Evolutionary conservation across 2,888 invertebrate genomes (phyloP), one percentile per base, ranked within the genome.

Genomic region (Gymnosoma rotundatum): DNA sequence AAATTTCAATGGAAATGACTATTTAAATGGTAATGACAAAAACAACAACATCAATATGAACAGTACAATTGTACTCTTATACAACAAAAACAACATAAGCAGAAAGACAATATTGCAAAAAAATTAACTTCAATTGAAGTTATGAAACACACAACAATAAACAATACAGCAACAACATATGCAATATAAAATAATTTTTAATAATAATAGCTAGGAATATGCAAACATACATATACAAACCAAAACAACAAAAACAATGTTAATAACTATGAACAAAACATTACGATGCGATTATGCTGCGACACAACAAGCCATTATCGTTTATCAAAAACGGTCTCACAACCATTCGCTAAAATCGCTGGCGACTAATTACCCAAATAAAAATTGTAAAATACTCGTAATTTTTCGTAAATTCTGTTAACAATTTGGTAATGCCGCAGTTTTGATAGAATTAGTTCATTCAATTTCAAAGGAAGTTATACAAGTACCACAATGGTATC

Each of bases 281-380:
- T 63, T 50, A 63, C 45, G 20, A 25, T 54, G 45, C 21, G 64
- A 56, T 78, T 78, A 38, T 78, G 67, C 76, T 83, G 79, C 83
- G 63, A 87, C 87, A 87, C 87, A 89, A 89, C 89, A 88, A 89
- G 90, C 89, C 88, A 89, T 89, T 90, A 90, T 87, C 90, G 87
- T 89, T 88, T 89, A 89, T 89, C 89, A 89, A 83, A 80, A 83
- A 73, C 63, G 63, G 42, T 83, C 73, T 83, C 72, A 80, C 63
- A 83, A 80, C 69, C 73, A 84, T 80, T 73, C 18, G 50, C 58
- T 61, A 67, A 82, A 82, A 72, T 82, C 78, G 75, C 81, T 76
- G 83, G 63, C 88, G 86, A 87, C 88, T 89, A 89, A 89, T 89
- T 89, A 87, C 84, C 88, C 85, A 84, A 73, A 87, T 87, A 87